Evolutionary conservation across 1,140 invertebrate species (phyloP).

Genomic region (Drosophila leontia): DNA sequence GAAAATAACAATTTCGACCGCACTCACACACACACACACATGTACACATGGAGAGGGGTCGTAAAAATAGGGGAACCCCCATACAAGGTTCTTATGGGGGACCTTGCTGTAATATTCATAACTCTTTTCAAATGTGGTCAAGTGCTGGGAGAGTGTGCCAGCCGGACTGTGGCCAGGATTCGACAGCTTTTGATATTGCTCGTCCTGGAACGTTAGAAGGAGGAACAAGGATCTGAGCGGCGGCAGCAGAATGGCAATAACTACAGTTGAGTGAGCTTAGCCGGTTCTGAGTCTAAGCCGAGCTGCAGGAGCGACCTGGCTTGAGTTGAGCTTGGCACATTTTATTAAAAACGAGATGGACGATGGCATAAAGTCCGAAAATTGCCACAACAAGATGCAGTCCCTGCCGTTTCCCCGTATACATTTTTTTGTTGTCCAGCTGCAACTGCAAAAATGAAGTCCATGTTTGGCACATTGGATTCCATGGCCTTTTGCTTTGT

Average conservation of each 20-base stretch:
- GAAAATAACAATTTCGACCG: slow-evolving; percentile 74
- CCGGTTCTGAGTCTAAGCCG: slow-evolving; percentile 34
- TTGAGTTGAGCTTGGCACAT: slow-evolving; percentile 53
- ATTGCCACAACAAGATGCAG: slow-evolving; percentile 57
- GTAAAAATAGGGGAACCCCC: slow-evolving; percentile 27
- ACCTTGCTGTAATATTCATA: slow-evolving; percentile 77
- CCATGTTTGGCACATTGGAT: slow-evolving; percentile 51
- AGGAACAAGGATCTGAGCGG: slow-evolving; percentile 7
- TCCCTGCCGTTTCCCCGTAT: not conserved
- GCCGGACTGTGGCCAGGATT: slow-evolving; percentile 44
- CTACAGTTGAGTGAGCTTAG: slow-evolving; percentile 57
- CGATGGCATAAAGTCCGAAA: slow-evolving; percentile 57
- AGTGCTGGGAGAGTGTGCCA: slow-evolving; percentile 46
- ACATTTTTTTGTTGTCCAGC: slow-evolving; percentile 1
- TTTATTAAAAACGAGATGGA: slow-evolving; percentile 81
- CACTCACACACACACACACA: slow-evolving; percentile 22
- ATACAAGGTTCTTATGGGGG: slow-evolving; percentile 21
- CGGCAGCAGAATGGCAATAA: slow-evolving; percentile 31
- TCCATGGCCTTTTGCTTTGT: slow-evolving; percentile 32
- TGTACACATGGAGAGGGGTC: not conserved
- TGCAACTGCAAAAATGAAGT: slow-evolving; percentile 55
- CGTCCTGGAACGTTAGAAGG: not conserved
- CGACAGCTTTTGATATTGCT: slow-evolving; percentile 60
- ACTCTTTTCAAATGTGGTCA: slow-evolving; percentile 83
- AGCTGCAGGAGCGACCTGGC: slow-evolving; percentile 24